Conservation (phyloP, 2,888 invertebrate genomes). For the Fragum fragum region DNA sequence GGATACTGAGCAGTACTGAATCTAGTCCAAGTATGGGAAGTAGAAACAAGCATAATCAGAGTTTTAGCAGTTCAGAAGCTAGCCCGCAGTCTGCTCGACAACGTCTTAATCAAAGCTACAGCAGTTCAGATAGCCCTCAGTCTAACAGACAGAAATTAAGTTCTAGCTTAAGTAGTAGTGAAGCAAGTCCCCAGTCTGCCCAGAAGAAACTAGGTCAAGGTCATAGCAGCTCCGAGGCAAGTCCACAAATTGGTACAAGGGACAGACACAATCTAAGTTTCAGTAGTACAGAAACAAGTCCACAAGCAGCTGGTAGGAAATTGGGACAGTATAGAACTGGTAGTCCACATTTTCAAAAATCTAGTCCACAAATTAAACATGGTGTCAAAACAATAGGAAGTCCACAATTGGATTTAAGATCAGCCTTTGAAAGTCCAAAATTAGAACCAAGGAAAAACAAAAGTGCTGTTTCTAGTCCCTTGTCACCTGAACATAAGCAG, state of each 20-base stretch:
- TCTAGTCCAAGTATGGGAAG: conserved; percentile 63
- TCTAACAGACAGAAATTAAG: conserved; percentile 50
- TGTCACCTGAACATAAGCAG: conserved; percentile 73
- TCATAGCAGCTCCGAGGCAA: conserved; percentile 51
- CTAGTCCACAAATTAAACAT: conserved; percentile 23
- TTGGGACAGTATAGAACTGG: conserved; percentile 43
- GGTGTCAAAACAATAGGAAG: conserved; percentile 39
- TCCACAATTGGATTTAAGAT: conserved; percentile 47
- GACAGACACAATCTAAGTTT: conserved; percentile 47
- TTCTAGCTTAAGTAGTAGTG: conserved; percentile 53
- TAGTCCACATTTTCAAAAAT: conserved; percentile 56
- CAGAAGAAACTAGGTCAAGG: conserved; percentile 42
- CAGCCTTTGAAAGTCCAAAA: conserved; percentile 43
- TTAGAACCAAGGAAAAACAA: conserved; percentile 46
- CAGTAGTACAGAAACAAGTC: conserved; percentile 45
- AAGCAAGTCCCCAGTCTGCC: conserved; percentile 50
- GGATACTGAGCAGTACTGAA: conserved; percentile 55
- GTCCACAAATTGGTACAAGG: conserved; percentile 54
- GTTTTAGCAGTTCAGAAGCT: conserved; percentile 49
- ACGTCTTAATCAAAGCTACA: conserved; percentile 43
- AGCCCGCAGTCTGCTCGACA: conserved; percentile 50
- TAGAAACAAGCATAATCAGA: conserved; percentile 55
- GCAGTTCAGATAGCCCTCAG: conserved; percentile 62
- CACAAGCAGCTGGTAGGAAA: conserved; percentile 49
- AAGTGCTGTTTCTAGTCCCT: conserved; percentile 67